Evolutionary conservation across 2,113 vertebrate species (phyloP), one percentile per base, ranked within the genome.

Genomic region (Aythya baeri): DNA sequence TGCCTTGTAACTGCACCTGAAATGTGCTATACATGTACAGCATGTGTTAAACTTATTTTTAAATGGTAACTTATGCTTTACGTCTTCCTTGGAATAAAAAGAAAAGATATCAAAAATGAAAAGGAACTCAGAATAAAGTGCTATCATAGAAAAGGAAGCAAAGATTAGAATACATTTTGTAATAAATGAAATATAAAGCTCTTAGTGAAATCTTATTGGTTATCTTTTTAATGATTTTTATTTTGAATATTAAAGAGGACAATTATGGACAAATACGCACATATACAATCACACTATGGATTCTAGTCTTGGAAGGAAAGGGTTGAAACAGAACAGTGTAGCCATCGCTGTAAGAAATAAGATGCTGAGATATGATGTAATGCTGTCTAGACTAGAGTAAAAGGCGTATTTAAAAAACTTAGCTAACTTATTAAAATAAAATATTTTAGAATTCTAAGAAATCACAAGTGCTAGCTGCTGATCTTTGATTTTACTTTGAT

Each of bases 401-500:
- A 95, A 83, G 23, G 72, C 75, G 17, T 61, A 54, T 88, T 83
- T 88, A 9, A 2, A 46, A 95, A 61, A 94, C 52, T 67, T 74
- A 81, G 73, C 61, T 68, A 90, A 49, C 36, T 50, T 73, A 79
- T 41, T 93, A 83, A 88, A 89, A 93, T 91, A 86, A 96, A 88
- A 74, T 86, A 77, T 65, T 80, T 93, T 86, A 36, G 83, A 95
- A 86, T 44, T 87, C 77, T 76, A 31, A 88, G 50, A 61, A 59
- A 81, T 83, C 27, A 6, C 27, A 29, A 83, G 29, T 71, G 22
- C 34, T 94, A 68, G 61, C 38, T 93, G 75, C 63, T 88, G 68
- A 71, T 85, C 75, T 76, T 70, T 52, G 75, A 77, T 71, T 93
- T 88, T 86, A 46, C 92, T 94, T 94, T 96, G 83, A 90, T 93